Evolutionary conservation across 2,888 invertebrate species (phyloP).

Genomic region (Habroteleia sp.): DNA sequence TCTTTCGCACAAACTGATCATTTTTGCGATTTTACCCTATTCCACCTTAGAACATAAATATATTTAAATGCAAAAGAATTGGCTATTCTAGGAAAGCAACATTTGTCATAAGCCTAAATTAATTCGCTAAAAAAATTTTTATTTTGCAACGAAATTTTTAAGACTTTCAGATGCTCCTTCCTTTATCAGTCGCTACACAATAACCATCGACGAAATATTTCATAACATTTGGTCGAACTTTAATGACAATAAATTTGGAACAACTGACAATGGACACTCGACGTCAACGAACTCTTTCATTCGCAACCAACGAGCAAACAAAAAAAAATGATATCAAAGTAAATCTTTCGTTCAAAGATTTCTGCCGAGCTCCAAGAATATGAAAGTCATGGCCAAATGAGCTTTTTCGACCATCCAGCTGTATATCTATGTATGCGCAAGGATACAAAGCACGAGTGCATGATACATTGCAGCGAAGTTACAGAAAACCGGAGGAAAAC

Average conservation of each 20-base stretch:
- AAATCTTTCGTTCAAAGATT: conserved; percentile 50
- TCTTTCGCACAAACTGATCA: no score
- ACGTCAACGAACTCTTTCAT: conserved; percentile 44
- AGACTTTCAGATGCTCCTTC: no score
- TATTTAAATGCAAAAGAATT: no score
- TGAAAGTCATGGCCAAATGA: conserved; percentile 59
- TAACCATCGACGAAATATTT: conserved; percentile 14
- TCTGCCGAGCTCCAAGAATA: conserved; percentile 37
- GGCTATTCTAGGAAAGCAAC: no score
- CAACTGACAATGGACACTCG: conserved; percentile 40
- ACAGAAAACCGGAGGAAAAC: conserved; percentile 60
- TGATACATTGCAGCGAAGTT: conserved; percentile 60
- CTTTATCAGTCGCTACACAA: no score
- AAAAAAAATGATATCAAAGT: conserved; percentile 51
- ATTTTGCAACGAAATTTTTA: no score
- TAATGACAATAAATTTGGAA: conserved; percentile 36
- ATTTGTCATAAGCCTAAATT: no score
- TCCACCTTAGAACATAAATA: no score
- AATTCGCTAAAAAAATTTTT: no score
- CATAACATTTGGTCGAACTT: conserved; percentile 23
- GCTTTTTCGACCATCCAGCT: conserved; percentile 52
- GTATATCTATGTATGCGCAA: conserved; percentile 41
- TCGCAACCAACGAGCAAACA: conserved; percentile 13
- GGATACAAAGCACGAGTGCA: conserved; percentile 60
- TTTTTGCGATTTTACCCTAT: no score